phyloP scores from a whole-genome alignment of 2,113 vertebrate genomes.

The Agelaius phoeniceus region DNA sequence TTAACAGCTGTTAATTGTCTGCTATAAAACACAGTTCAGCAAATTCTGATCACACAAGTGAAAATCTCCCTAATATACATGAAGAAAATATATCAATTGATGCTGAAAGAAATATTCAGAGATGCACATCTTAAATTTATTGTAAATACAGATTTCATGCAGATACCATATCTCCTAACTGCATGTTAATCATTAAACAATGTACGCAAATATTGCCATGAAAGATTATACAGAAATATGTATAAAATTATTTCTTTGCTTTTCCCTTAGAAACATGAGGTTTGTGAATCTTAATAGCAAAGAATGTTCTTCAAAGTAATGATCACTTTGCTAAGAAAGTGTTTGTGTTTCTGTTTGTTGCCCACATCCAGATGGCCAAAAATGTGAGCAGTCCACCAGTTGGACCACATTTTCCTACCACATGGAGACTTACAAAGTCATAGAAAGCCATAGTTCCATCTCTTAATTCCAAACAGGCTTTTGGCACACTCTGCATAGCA shows the following conservation, averaged over 20 bases:
- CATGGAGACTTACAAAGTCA: background rate
- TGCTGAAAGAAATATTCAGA: background rate
- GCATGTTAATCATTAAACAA: background rate
- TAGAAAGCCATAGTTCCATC: background rate
- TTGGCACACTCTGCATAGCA: background rate
- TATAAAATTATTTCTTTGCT: background rate
- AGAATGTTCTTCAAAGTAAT: background rate
- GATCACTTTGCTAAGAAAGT: background rate
- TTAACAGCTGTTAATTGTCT: conserved; percentile 58
- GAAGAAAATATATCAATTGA: background rate
- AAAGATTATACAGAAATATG: background rate
- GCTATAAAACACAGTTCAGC: conserved; percentile 48
- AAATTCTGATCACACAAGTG: conserved; percentile 31
- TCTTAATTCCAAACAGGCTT: background rate
- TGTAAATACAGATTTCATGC: background rate
- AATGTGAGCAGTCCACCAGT: background rate
- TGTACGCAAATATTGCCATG: background rate
- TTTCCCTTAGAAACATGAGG: background rate
- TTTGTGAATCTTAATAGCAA: background rate
- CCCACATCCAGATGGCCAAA: background rate
- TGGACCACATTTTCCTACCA: background rate
- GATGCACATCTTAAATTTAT: background rate
- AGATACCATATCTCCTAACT: background rate
- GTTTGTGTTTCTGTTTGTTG: background rate
- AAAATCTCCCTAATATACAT: background rate